phyloP scores from a whole-genome alignment of 2,797 vertebrate species.

The Sciurus carolinensis region DNA sequence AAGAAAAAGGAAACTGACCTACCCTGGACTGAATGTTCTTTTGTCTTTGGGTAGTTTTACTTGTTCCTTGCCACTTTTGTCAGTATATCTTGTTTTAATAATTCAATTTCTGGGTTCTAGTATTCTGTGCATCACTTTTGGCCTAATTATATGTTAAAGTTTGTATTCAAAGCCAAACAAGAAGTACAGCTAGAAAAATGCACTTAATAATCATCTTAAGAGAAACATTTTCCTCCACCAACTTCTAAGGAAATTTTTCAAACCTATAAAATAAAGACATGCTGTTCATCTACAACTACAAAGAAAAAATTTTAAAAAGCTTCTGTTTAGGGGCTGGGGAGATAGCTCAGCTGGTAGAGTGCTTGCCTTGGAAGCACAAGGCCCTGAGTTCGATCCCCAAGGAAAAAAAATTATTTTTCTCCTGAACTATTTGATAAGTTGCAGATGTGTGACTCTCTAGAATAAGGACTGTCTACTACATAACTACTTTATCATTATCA shows the following conservation, averaged over 20 bases:
- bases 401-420: not conserved
- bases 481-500: not conserved
- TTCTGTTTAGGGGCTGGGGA: not conserved
- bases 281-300: too few species aligned
- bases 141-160: slow-evolving; percentile 57
- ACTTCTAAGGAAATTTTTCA: slow-evolving; percentile 43
- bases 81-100: slow-evolving; percentile 53
- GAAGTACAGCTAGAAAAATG: slow-evolving; percentile 42
- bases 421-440: slow-evolving; percentile 41
- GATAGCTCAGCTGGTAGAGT: not conserved
- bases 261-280: not conserved
- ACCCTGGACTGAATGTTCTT: not conserved
- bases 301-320: too few species aligned
- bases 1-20: not conserved
- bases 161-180: slow-evolving; percentile 31
- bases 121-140: slow-evolving; percentile 23
- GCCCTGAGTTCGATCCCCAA: not conserved
- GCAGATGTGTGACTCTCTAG: slow-evolving; percentile 36
- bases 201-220: slow-evolving; percentile 7
- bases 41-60: slow-evolving; percentile 48
- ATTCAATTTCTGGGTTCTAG: slow-evolving; percentile 48
- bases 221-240: not conserved
- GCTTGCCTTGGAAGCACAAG: not conserved
- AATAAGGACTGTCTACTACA: not conserved
- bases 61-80: not conserved